A percentile compares a stretch with the other conserved stretches of the same genome.
Evolutionary conservation across 2,113 vertebrate genomes (phyloP).

Genomic region (Ariopsis seemanni): DNA sequence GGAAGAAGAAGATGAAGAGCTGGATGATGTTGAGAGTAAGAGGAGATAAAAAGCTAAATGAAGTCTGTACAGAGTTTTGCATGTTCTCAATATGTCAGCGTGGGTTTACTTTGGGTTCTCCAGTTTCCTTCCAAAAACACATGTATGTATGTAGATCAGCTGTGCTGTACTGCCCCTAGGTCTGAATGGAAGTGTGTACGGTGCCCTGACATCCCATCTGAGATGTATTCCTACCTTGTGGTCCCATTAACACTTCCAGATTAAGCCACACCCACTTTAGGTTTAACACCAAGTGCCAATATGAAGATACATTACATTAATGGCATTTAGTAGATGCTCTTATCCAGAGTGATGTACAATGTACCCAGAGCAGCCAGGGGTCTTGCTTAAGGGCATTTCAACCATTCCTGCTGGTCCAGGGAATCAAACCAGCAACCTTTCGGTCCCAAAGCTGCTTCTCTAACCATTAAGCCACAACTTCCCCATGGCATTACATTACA

Average conservation of each 20-base stretch:
- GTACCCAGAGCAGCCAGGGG: too few relatives aligned
- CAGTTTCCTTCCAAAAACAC: background rate
- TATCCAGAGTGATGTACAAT: too few relatives aligned
- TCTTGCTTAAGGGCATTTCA: too few relatives aligned
- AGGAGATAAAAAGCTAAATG: background rate
- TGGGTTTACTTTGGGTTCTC: background rate
- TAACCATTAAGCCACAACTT: too few relatives aligned
- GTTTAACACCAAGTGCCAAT: background rate
- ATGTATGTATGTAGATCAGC: background rate
- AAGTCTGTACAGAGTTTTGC: background rate
- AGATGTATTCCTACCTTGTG: background rate
- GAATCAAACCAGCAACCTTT: too few relatives aligned
- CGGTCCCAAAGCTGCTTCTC: too few relatives aligned
- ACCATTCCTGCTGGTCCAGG: too few relatives aligned
- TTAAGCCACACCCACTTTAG: background rate
- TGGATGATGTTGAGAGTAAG: background rate
- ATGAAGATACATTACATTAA: background rate
- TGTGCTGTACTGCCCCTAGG: background rate
- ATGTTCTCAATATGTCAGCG: background rate
- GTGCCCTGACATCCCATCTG: background rate
- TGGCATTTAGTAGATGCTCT: too few relatives aligned
- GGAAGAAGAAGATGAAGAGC: background rate
- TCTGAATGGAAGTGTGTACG: background rate
- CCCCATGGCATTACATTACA: background rate
- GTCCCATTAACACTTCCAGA: background rate